These are phyloP conservation scores for Drosophila leonis DNA, from an alignment of 2,888 invertebrate genomes.

Conservation along the genomic window DNA sequence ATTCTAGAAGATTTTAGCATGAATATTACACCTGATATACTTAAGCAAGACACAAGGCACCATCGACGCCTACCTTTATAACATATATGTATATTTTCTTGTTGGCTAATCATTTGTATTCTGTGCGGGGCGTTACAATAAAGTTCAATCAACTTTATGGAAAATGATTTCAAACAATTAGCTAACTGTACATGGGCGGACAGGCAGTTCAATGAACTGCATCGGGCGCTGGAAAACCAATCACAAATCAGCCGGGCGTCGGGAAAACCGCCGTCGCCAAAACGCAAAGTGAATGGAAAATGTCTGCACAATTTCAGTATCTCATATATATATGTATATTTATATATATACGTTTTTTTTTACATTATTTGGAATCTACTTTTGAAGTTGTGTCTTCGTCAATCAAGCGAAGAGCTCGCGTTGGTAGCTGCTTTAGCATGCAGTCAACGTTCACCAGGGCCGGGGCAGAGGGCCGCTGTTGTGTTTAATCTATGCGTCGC, in stretches of 20 bases:
- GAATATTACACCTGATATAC: not conserved
- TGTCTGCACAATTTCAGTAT: conserved; percentile 61
- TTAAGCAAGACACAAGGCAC: not conserved
- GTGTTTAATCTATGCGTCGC: conserved; percentile 22
- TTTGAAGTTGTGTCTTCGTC: conserved; percentile 45
- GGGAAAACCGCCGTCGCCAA: conserved; percentile 67
- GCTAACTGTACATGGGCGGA: conserved; percentile 49
- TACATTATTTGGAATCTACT: conserved; percentile 49
- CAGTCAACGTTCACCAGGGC: conserved; percentile 49
- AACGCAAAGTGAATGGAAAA: conserved; percentile 80
- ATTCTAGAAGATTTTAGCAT: not conserved
- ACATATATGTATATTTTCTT: not conserved
- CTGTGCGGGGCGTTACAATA: conserved; percentile 43
- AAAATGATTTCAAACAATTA: conserved; percentile 63
- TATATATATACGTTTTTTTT: conserved; percentile 2
- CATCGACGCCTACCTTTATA: not conserved
- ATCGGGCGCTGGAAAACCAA: conserved; percentile 45
- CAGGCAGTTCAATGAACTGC: conserved; percentile 51
- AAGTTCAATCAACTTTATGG: conserved; percentile 65
- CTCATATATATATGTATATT: not conserved
- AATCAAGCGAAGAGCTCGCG: conserved; percentile 58
- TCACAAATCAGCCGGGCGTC: conserved; percentile 54
- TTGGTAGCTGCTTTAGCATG: conserved; percentile 48
- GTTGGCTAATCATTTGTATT: conserved; percentile 50
- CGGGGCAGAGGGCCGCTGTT: conserved; percentile 8